Evolutionary conservation across 1,140 invertebrate genomes (phyloP), one percentile per base, ranked within the genome.

Genomic region (Eciton burchellii): DNA sequence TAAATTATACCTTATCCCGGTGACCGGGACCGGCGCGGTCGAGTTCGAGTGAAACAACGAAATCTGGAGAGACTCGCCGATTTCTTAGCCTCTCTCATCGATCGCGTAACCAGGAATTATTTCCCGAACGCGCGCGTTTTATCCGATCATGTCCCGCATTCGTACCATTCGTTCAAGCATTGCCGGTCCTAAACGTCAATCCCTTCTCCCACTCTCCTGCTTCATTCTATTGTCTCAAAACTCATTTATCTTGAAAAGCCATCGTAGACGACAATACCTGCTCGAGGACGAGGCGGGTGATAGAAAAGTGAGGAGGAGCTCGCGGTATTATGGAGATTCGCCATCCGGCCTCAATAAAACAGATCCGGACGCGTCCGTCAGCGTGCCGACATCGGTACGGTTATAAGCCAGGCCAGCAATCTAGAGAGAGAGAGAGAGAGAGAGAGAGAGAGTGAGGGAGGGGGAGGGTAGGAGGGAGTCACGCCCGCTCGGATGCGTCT

Each of bases 231-330:
- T 88, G 86, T 88, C 86, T 85, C 77, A 49, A 79, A 70, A 79
- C 73, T 83, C 83, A 77, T 87, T 88, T 85, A 88, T 85, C 86
- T 82, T 47, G 68, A 82, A 84, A 81, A 82, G 74, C 72, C 26
- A 77, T 63, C 60, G 56, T 49, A 68, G 47, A 62, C 66, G 74
- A 88, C 84, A 85, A 86, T 82, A 26, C 60, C 76, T 56, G 70
- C 49, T 85, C 60, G 76, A 86, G 73, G 81, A 83, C 81, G 79
- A 56, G 77, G 24, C 21, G 47, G 45, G 66, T 68, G 73, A 83
- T 60, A 65, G 84, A 74, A 83, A 86, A 84, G 60, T 76, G 68
- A 76, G 60, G 41, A 63, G 45, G 56, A 81, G 26, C 45, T 62
- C 74, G 56, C 19, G 19, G 77, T 59, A 73, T 81, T 81, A 81